Base-by-base conservation (phyloP, 2,113 vertebrate genomes). In the Chaetorhynchus papuensis region DNA sequence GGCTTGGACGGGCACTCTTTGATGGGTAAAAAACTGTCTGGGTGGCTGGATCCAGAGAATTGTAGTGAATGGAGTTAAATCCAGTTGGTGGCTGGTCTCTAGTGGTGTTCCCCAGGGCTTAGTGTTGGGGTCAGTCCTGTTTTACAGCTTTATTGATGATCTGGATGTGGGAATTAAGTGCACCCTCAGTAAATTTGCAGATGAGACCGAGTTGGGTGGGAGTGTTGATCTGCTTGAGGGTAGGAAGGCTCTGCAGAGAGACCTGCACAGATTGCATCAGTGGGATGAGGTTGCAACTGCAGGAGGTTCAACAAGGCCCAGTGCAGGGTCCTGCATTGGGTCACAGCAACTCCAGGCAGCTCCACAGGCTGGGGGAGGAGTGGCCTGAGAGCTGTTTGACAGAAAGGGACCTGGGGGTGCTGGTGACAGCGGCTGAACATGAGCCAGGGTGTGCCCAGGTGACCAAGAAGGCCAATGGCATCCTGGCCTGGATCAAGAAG, bases 141-240 rank as follows among this genome's bases (percentile, higher is more conserved):
- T 54, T 53, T 23, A 30, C 8, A 37, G 33, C n/a, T 39, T 27
- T 57, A 21, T 5, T 13, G 26, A 15, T 39, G n/a, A 31, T 11
- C 39, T 39, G 7, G 20, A 33, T 3, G 1, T 27, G 22, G 28
- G 6, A 39, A 37, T 26, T 68, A 42, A 57, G 22, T 39, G 22
- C 13, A 39, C 21, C 10, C 33, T 45, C 63, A 56, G 33, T 57
- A 33, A 80, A 26, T 37, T 31, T 24, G 39, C 41, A 54, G 50
- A 19, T 5, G 2, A 56, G 33, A 56, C 13, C 0, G 0, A 20
- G 24, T 6, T 56, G 61, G 39, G 33, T 45, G 33, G 33, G 15
- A 37, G 27, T 8, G 41, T 31, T 45, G 27, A 24, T 54, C 33
- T 54, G 33, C 49, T 30, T 1, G 1, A 54, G 49, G 15, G 15